Conservation (phyloP, 2,113 vertebrate species). For the Entomyzon cyanotis region DNA sequence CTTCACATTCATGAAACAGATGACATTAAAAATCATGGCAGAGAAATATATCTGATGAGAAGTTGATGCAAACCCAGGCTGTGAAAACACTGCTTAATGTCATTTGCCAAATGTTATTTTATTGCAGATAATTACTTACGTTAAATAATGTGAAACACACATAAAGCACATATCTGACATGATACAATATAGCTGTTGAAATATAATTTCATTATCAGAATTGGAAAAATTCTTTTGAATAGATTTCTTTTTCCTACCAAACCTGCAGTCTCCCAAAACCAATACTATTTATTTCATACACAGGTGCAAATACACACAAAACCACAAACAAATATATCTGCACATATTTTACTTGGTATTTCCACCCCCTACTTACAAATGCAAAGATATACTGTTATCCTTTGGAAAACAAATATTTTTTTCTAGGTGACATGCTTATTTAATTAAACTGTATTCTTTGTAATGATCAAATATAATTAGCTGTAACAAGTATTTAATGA, state of each 20-base stretch:
- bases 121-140: slow-evolving; percentile 51
- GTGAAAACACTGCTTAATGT: slow-evolving; percentile 66
- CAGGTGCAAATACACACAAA: background rate
- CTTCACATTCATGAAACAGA: slow-evolving; percentile 54
- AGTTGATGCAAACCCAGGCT: slow-evolving; percentile 43
- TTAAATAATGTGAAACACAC: slow-evolving; percentile 61
- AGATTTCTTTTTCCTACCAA: background rate
- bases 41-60: slow-evolving; percentile 54
- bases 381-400: slow-evolving; percentile 62
- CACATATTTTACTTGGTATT: slow-evolving; percentile 32
- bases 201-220: slow-evolving; percentile 35
- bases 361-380: slow-evolving; percentile 14
- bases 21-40: slow-evolving; percentile 50
- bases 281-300: slow-evolving; percentile 3
- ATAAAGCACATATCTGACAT: slow-evolving; percentile 8
- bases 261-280: background rate
- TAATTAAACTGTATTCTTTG: slow-evolving; percentile 77
- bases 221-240: background rate
- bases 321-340: background rate
- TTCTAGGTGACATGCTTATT: slow-evolving; percentile 59
- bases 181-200: slow-evolving; percentile 8
- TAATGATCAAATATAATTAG: slow-evolving; percentile 75
- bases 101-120: slow-evolving; percentile 67
- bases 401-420: slow-evolving; percentile 72
- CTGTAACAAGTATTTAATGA: slow-evolving; percentile 74